These are phyloP conservation scores for Xiphophorus couchianus DNA, from an alignment of 2,113 vertebrate species.

Conservation along the genomic window DNA sequence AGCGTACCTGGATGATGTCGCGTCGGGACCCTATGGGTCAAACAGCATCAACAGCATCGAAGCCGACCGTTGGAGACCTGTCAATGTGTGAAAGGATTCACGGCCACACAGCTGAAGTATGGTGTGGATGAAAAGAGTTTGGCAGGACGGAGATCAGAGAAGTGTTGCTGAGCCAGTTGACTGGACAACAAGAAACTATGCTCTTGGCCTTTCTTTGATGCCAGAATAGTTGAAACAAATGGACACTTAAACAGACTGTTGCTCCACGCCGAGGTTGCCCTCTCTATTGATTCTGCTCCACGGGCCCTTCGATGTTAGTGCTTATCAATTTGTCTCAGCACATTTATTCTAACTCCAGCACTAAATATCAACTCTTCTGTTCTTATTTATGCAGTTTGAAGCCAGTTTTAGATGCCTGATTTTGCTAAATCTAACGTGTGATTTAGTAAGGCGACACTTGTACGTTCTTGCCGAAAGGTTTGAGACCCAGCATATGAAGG, in stretches of 20 bases:
- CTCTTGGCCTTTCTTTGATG: conserved; percentile 24
- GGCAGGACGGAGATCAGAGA: not conserved
- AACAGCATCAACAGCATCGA: conserved; percentile 92
- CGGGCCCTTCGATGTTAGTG: conserved; percentile 14
- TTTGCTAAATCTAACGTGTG: conserved; percentile 29
- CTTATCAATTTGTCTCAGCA: conserved; percentile 25
- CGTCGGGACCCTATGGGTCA: conserved; percentile 87
- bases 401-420: conserved; percentile 12
- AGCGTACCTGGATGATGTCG: conserved; percentile 91
- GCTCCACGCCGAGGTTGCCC: conserved; percentile 25
- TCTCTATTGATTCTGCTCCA: conserved; percentile 25
- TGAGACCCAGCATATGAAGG: conserved; percentile 9
- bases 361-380: conserved; percentile 21
- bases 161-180: conserved; percentile 15
- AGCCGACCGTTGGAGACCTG: conserved; percentile 92
- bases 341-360: conserved; percentile 39
- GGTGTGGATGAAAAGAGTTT: conserved; percentile 12
- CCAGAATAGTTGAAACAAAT: conserved; percentile 18
- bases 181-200: conserved; percentile 5
- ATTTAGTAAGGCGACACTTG: conserved; percentile 9
- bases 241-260: conserved; percentile 19
- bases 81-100: conserved; percentile 81
- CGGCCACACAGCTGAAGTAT: conserved; percentile 12
- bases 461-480: conserved; percentile 55
- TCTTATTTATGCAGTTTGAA: conserved; percentile 6